phyloP scores from a whole-genome alignment of 2,113 vertebrate species.

The Fregetta grallaria region DNA sequence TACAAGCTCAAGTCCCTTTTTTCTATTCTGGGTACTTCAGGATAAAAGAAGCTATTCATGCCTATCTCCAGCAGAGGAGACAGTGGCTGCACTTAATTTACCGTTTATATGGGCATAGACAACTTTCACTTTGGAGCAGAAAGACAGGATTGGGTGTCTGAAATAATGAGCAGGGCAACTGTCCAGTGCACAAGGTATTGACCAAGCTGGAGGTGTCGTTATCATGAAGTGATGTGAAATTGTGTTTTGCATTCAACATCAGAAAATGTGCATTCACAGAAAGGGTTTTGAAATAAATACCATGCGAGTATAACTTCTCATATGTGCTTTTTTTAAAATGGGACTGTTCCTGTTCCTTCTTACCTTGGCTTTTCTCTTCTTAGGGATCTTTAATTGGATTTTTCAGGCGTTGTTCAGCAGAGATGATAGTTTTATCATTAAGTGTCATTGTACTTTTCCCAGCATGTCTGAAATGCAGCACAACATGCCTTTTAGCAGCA shows the following conservation, averaged over 20 bases:
- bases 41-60: neutral
- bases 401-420: neutral
- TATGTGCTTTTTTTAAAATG: neutral
- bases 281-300: neutral
- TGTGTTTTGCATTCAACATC: neutral
- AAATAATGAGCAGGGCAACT: neutral
- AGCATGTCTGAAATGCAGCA: neutral
- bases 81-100: neutral
- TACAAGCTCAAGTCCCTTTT: neutral
- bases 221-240: neutral
- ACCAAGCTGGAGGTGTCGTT: neutral
- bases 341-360: neutral
- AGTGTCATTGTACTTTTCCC: neutral
- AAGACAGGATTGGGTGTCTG: neutral
- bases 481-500: neutral
- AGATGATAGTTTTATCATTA: neutral
- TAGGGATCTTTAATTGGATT: neutral
- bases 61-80: neutral
- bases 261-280: neutral
- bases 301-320: neutral
- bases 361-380: neutral
- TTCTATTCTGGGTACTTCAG: neutral
- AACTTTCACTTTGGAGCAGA: neutral
- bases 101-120: neutral
- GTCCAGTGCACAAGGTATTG: neutral